Evolutionary conservation across 2,888 invertebrate species (phyloP).

Genomic region (Cephus spinipes): DNA sequence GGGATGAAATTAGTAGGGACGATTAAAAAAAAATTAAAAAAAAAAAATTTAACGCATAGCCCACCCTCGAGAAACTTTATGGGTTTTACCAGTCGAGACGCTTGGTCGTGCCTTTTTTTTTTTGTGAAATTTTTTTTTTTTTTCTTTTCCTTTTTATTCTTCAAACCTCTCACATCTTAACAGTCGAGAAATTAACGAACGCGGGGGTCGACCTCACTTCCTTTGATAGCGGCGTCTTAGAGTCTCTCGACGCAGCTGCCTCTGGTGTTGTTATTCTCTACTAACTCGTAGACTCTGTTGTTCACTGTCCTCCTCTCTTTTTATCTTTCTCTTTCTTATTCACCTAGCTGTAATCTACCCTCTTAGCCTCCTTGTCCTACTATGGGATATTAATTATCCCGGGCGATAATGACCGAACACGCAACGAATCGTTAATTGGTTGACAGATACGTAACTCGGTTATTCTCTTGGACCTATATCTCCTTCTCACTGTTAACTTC

Average conservation of each 20-base stretch:
- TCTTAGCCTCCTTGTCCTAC: background rate
- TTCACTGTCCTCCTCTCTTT: slow-evolving; percentile 26
- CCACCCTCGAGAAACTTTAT: background rate
- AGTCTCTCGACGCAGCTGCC: slow-evolving; percentile 48
- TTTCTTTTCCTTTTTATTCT: no score
- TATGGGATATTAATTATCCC: slow-evolving; percentile 58
- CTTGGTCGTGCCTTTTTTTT: background rate
- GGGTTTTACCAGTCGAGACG: background rate
- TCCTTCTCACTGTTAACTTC: background rate
- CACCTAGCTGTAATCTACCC: background rate
- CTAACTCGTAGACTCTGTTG: slow-evolving; percentile 20
- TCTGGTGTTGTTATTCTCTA: slow-evolving; percentile 14
- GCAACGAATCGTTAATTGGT: slow-evolving; percentile 47
- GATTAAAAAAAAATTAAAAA: background rate
- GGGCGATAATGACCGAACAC: slow-evolving; percentile 36
- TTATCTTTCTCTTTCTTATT: slow-evolving; percentile 19
- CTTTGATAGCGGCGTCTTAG: slow-evolving; percentile 63
- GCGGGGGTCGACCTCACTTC: slow-evolving; percentile 63
- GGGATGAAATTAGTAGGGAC: background rate
- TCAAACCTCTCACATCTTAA: background rate
- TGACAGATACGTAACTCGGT: slow-evolving; percentile 31
- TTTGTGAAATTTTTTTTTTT: no score
- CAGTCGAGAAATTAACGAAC: slow-evolving; percentile 30
- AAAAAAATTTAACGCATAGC: no score
- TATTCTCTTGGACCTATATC: background rate